Conservation (phyloP, 2,888 invertebrate genomes). For the Mesoligia furuncula region DNA sequence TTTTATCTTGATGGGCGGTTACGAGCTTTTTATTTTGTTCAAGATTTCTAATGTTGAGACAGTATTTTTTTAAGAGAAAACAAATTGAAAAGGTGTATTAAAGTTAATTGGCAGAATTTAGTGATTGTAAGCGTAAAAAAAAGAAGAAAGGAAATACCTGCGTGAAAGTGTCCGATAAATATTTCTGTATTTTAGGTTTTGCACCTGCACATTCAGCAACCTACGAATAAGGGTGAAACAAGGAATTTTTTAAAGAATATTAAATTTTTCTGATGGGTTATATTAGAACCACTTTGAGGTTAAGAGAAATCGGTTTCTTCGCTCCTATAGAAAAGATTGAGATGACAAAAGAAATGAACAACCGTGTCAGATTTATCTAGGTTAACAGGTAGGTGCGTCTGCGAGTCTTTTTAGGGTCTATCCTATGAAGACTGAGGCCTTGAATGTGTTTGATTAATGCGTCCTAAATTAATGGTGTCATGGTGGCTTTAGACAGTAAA, state of each 20-base stretch:
- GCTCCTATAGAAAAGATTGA: background rate
- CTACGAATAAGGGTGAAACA: background rate
- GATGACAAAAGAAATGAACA: background rate
- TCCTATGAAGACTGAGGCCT: background rate
- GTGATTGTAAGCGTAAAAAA: background rate
- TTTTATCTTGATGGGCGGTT: constrained; percentile 17
- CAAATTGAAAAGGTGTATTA: background rate
- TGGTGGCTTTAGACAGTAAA: background rate
- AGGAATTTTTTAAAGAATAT: background rate
- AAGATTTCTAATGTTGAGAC: background rate
- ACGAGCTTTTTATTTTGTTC: background rate
- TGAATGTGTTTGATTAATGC: background rate
- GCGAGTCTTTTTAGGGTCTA: background rate
- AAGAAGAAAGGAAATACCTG: no score
- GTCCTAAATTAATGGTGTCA: background rate
- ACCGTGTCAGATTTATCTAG: background rate
- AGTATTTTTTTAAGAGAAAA: background rate
- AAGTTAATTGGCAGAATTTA: background rate
- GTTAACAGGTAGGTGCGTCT: background rate
- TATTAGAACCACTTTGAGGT: background rate
- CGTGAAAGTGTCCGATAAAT: background rate
- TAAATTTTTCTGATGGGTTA: background rate
- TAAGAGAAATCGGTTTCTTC: background rate
- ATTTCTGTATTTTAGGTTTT: background rate
- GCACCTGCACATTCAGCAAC: background rate